Base-by-base conservation (phyloP, 2,113 vertebrate species). In the Nematolebias whitei region DNA sequence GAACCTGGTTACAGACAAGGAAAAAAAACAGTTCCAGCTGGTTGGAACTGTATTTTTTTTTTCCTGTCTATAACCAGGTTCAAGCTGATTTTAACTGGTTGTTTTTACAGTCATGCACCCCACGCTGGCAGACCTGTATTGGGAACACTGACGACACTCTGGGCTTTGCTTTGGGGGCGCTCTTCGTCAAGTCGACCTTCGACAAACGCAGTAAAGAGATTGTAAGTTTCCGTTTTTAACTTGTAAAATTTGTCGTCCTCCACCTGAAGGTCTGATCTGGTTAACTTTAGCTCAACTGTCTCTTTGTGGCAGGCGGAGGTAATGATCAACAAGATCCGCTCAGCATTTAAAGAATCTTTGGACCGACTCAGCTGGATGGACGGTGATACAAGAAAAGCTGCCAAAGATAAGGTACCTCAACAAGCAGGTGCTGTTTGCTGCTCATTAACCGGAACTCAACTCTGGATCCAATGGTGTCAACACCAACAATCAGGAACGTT, bases 41-140 rank as follows among this genome's bases (percentile, higher is more conserved):
- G 29, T 18, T 68, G 2, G 1, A 29, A 35, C 32, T 20, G 41
- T 41, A 12, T 29, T 3, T 3, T 29, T 29, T 29, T 1, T 29
- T 7, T 68, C 12, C 18, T 19, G 4, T 24, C 39, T 39, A 47
- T 23, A 29, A 12, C 2, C 52, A 32, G 44, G 1, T n/a, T 52
- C 4, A n/a, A 32, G 10, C 44, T 53, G 22, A 1, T 60, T 53
- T 0, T 55, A 35, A 22, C 41, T 47, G 59, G 20, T 53, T 53
- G 1, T 76, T 72, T 70, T 73, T 68, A 15, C 82, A 99, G 98
- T 98, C 97, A 35, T 99, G 98, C 73, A 94, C 93, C 0, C 97
- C 98, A 0, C 95, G 98, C 63, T 99, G 98, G 98, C 97, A 99
- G 92, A 98, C 97, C 15, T 99, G 98, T 64, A 96, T 99, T 63